Conservation (phyloP, 1,140 invertebrate genomes). For the Bombus vancouverensis region DNA sequence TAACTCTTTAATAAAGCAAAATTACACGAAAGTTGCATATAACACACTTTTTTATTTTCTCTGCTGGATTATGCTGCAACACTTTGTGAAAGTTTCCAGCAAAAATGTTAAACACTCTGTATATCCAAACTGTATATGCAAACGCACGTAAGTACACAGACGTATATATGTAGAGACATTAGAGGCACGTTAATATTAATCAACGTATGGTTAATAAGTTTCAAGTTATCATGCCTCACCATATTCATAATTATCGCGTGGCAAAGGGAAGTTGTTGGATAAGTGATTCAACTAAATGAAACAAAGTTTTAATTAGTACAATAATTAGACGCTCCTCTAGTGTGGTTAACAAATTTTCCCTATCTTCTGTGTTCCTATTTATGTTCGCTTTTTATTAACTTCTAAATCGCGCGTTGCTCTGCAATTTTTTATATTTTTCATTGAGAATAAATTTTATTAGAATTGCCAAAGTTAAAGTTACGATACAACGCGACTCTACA, state of each 20-base stretch:
- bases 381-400: not conserved
- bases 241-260: constrained; percentile 10
- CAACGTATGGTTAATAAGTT: constrained; percentile 27
- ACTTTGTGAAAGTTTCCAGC: too few relatives aligned
- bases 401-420: too few relatives aligned
- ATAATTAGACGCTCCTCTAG: constrained; percentile 29
- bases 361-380: not conserved
- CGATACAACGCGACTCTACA: too few relatives aligned
- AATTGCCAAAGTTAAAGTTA: not conserved
- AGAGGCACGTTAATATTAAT: constrained; percentile 23
- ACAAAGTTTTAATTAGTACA: constrained; percentile 46
- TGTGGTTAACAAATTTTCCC: not conserved
- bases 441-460: not conserved
- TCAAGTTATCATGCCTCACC: not conserved
- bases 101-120: too few relatives aligned
- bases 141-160: not conserved
- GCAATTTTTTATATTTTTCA: not conserved
- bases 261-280: constrained; percentile 4
- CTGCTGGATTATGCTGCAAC: too few relatives aligned
- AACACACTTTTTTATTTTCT: too few relatives aligned
- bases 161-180: too few relatives aligned
- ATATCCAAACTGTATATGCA: not conserved
- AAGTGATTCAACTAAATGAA: constrained; percentile 40
- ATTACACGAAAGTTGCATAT: too few relatives aligned
- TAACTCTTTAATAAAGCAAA: too few relatives aligned